These are phyloP conservation scores for Gallinago undulata DNA, from an alignment of 2,113 vertebrate species.

Conservation along the genomic window DNA sequence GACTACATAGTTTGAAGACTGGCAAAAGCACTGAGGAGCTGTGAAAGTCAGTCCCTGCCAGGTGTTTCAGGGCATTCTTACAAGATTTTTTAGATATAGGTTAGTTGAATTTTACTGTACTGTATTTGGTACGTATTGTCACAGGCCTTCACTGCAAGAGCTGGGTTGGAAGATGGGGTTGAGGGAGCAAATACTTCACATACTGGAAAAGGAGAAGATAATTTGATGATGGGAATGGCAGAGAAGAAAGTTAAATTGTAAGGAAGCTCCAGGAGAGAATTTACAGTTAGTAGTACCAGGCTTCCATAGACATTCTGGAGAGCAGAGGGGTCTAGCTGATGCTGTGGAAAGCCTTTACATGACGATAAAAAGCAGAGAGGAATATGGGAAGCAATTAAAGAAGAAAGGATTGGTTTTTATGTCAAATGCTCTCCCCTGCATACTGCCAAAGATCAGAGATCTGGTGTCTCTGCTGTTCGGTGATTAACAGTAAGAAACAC, in stretches of 20 bases:
- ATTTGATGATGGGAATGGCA: not conserved
- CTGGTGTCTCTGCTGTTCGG: not conserved
- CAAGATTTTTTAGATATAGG: not conserved
- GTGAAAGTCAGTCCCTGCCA: not conserved
- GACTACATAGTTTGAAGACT: not conserved
- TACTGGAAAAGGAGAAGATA: not conserved
- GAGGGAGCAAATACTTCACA: not conserved
- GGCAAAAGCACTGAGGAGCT: not conserved
- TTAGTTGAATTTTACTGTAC: not conserved
- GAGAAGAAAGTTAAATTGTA: not conserved
- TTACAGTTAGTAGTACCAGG: not conserved
- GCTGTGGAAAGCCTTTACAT: not conserved
- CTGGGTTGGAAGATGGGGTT: not conserved
- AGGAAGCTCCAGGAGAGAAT: not conserved
- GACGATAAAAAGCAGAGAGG: not conserved
- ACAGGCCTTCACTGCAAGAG: not conserved
- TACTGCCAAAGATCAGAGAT: not conserved
- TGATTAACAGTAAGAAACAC: not conserved
- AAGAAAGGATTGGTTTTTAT: not conserved
- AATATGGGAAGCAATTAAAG: not conserved
- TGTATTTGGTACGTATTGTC: not conserved
- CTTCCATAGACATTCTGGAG: not conserved
- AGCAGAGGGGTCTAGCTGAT: not conserved
- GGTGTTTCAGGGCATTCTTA: not conserved
- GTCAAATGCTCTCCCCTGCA: not conserved